A percentile compares a stretch with the other conserved stretches of the same genome.
Evolutionary conservation across 1,140 invertebrate genomes (phyloP).

Genomic region (Pachypsylla venusta): DNA sequence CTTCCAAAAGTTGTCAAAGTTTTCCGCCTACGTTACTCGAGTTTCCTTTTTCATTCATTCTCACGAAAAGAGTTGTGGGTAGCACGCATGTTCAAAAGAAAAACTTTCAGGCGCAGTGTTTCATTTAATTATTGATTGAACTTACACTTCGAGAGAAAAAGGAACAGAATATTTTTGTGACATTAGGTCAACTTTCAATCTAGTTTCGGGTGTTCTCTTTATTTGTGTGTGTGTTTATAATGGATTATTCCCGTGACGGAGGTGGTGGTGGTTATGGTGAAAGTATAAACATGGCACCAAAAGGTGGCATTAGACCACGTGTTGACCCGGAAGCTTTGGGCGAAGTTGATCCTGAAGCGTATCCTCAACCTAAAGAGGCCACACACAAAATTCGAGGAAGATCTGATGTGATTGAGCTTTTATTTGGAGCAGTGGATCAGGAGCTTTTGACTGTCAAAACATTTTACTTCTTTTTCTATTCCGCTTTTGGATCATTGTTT

Average conservation of each 20-base stretch:
- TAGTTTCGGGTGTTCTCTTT: not conserved
- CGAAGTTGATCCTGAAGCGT: constrained; percentile 54
- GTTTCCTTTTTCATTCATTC: too few relatives aligned
- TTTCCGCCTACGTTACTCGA: too few relatives aligned
- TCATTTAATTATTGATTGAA: too few relatives aligned
- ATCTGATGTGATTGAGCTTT: constrained; percentile 63
- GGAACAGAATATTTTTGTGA: not conserved
- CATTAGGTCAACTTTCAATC: constrained; percentile 4
- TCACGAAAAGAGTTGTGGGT: too few relatives aligned
- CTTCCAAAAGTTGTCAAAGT: too few relatives aligned
- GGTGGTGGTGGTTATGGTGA: constrained; percentile 17
- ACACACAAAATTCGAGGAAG: constrained; percentile 76
- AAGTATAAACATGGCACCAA: constrained; percentile 20
- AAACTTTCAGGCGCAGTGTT: too few relatives aligned
- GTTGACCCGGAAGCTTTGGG: constrained; percentile 57
- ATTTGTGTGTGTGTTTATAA: not conserved
- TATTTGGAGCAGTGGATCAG: constrained; percentile 70
- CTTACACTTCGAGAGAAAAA: too few relatives aligned
- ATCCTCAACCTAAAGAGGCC: constrained; percentile 66
- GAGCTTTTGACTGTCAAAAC: constrained; percentile 85
- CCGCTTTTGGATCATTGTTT: constrained; percentile 95
- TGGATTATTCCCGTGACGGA: not conserved
- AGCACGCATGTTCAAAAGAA: too few relatives aligned
- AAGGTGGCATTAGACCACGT: constrained; percentile 38
- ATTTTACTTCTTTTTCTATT: constrained; percentile 99